Evolutionary conservation across 2,888 invertebrate species (phyloP), one percentile per base, ranked within the genome.

Genomic region (Acleris holmiana): DNA sequence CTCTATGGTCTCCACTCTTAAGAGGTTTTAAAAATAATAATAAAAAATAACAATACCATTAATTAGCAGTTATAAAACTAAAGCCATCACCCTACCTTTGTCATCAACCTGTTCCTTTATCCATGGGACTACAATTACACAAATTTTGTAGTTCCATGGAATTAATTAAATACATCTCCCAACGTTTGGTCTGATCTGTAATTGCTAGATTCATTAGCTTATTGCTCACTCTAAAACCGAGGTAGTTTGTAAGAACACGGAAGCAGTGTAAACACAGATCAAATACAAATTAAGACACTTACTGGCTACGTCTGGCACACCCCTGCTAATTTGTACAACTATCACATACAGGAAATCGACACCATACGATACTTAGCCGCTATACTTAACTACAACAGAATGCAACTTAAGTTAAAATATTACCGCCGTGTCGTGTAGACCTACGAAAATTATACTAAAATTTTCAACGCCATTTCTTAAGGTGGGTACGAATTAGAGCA

Each of bases 221-320:
- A 15, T 44, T 44, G 17, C 44, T 44, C 44, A 44, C 44, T 44
- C 44, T n/a, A 44, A 44, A n/a, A 44, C 15, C 17, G 44, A 44
- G 44, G 44, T 44, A 44, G 44, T 44, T 44, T 44, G 6, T 44
- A n/a, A 15, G n/a, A 17, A 18, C 47, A 60, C 19, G 41, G 15
- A 47, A 51, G 44, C 74, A 79, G 76, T 57, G 63, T 78, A 81
- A 83, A 79, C 80, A 78, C 83, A 86, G 85, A 86, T 82, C 85
- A 82, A 83, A 80, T 82, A 84, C 81, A 75, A 79, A 69, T 67
- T 53, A 65, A 63, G 62, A 63, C 65, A 82, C 80, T 76, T 83
- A 77, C 76, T 64, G 68, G 68, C 69, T 83, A 83, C 79, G 76
- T 83, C 86, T 89, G 89, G 86, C 88, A 89, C 88, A 83, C 84